Evolutionary conservation across 2,888 invertebrate species (phyloP), one percentile per base, ranked within the genome.

Genomic region (Lasiommata megera): DNA sequence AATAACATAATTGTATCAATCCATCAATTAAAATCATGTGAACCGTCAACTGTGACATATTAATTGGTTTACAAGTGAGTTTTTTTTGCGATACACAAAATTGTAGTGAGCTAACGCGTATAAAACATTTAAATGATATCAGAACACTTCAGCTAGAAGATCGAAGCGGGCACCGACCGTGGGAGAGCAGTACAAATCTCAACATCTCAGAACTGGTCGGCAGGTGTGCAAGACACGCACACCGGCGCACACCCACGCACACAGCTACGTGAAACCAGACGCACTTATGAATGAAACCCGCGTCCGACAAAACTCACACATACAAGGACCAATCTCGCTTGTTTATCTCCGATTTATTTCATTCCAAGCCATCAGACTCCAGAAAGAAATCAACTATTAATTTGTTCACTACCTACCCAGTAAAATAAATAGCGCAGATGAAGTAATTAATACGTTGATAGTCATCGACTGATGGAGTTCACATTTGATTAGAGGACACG

Each of bases 181-280:
- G 90, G 89, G 90, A 90, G 87, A 88, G 87, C 77, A 77, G 86
- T 81, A 88, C 89, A 90, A 90, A 90, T 90, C 90, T 90, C 88
- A 86, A 88, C 89, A 88, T 89, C 89, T 88, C 84, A 82, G 82
- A 90, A 90, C 90, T 84, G 90, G 90, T 90, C 86, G 90, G 89
- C 90, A 90, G 90, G 90, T 90, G 90, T 84, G 80, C 81, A 69
- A 69, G 77, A 68, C 76, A 60, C 74, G 66, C 77, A 69, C 77
- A 67, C 68, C 54, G 67, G 56, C 69, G 41, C 66, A 56, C 67
- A 62, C 71, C 66, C 67, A 51, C 74, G 62, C 74, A 69, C 76
- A 62, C 70, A 41, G 53, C 66, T 61, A 68, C 70, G 66, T 66
- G 71, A 76, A 81, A 80, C 84, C 81, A 77, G 80, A 71, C 81